phyloP scores from a whole-genome alignment of 2,113 vertebrate genomes.

The Muscicapa adusta region DNA sequence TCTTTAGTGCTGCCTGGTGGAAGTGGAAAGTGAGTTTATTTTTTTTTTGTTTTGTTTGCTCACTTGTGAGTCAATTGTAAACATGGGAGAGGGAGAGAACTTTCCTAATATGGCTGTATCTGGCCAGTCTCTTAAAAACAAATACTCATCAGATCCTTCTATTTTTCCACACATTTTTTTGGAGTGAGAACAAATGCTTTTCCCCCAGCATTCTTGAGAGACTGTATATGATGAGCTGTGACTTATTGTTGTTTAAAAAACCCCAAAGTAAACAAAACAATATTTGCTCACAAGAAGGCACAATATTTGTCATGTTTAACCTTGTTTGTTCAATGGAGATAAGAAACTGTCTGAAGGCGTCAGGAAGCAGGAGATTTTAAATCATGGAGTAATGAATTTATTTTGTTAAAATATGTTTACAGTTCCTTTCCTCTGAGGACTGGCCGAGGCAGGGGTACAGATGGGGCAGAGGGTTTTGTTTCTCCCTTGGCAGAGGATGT shows the following conservation, averaged over 20 bases:
- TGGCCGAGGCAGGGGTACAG: not conserved
- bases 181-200: not conserved
- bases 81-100: not conserved
- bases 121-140: not conserved
- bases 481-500: not conserved
- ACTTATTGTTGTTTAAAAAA: not conserved
- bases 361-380: not conserved
- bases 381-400: not conserved
- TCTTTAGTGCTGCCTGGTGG: not conserved
- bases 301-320: constrained; percentile 24
- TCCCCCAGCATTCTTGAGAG: not conserved
- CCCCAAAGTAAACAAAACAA: not conserved
- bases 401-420: not conserved
- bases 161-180: not conserved
- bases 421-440: not conserved
- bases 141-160: not conserved
- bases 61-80: not conserved
- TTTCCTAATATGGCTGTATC: not conserved
- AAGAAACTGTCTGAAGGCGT: not conserved
- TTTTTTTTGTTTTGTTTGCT: not conserved
- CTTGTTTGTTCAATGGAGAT: not conserved
- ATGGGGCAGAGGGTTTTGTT: not conserved
- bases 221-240: not conserved
- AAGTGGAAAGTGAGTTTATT: not conserved
- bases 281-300: constrained; percentile 18